A percentile compares a stretch with the other conserved stretches of the same genome.
Evolutionary conservation across 2,888 invertebrate genomes (phyloP).

Genomic region (Mongoloraphidia duomilia): DNA sequence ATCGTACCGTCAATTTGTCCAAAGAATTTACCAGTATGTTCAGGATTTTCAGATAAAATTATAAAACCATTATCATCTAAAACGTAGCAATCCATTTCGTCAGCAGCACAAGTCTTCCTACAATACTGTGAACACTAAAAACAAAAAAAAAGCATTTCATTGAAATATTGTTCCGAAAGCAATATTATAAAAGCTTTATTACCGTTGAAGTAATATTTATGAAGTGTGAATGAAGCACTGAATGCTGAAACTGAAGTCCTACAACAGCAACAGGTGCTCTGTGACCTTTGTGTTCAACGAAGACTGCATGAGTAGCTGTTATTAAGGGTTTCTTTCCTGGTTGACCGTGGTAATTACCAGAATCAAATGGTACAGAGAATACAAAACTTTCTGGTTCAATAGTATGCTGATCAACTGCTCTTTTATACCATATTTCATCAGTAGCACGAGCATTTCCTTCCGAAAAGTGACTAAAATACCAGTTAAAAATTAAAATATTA

Average conservation of each 20-base stretch:
- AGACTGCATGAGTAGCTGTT: conserved; percentile 83
- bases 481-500: background rate
- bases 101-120: conserved; percentile 73
- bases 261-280: conserved; percentile 83
- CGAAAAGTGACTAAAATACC: conserved; percentile 49
- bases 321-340: conserved; percentile 38
- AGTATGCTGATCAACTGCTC: conserved; percentile 77
- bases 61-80: conserved; percentile 92
- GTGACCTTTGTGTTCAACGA: conserved; percentile 68
- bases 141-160: conserved; percentile 7
- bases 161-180: background rate
- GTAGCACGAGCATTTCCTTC: conserved; percentile 61
- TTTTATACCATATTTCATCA: conserved; percentile 79
- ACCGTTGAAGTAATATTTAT: conserved; percentile 80
- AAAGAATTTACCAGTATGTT: conserved; percentile 84
- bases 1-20: conserved; percentile 90
- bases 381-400: conserved; percentile 66
- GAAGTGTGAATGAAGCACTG: conserved; percentile 69
- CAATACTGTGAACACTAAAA: conserved; percentile 59
- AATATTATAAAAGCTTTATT: conserved; percentile 20
- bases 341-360: conserved; percentile 23
- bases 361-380: conserved; percentile 60
- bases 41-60: conserved; percentile 71
- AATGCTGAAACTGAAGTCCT: conserved; percentile 78
- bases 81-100: conserved; percentile 82